phyloP scores from a whole-genome alignment of 2,113 vertebrate genomes.

The Leucoraja erinaceus region DNA sequence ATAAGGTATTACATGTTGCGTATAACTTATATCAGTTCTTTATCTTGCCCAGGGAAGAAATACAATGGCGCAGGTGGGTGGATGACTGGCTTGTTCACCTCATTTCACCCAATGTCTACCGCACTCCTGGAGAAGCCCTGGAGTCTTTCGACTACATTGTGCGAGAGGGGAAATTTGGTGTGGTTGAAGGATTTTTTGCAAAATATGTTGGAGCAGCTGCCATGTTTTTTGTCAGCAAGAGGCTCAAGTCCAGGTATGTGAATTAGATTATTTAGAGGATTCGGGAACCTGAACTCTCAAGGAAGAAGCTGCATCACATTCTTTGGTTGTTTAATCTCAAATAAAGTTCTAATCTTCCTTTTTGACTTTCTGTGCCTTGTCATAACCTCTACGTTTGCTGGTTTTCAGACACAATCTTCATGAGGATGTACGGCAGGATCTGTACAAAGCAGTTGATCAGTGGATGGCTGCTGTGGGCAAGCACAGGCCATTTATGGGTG shows the following conservation, averaged over 20 bases:
- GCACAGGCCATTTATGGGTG: slow-evolving; percentile 83
- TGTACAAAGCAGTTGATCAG: slow-evolving; percentile 79
- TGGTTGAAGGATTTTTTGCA: slow-evolving; percentile 76
- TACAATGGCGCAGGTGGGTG: slow-evolving; percentile 90
- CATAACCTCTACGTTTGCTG: background rate
- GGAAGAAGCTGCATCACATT: background rate
- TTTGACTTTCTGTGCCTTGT: background rate
- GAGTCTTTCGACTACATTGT: slow-evolving; percentile 96
- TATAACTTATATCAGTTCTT: background rate
- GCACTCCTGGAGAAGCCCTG: slow-evolving; percentile 75
- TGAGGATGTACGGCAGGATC: slow-evolving; percentile 79
- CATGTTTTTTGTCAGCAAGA: slow-evolving; percentile 87
- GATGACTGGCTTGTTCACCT: slow-evolving; percentile 95
- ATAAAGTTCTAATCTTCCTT: background rate
- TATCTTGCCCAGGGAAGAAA: slow-evolving; percentile 74
- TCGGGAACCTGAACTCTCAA: background rate
- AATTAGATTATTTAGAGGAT: background rate
- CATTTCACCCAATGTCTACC: slow-evolving; percentile 94
- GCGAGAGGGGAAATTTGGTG: slow-evolving; percentile 83
- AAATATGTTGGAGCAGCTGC: slow-evolving; percentile 85
- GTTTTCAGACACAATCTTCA: slow-evolving; percentile 73
- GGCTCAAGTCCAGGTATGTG: slow-evolving; percentile 76
- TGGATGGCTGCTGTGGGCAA: slow-evolving; percentile 86
- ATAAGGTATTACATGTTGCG: background rate
- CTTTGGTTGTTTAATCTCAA: background rate